These are phyloP conservation scores for Lucinisca nassula DNA, from an alignment of 2,888 invertebrate species.

Conservation along the genomic window DNA sequence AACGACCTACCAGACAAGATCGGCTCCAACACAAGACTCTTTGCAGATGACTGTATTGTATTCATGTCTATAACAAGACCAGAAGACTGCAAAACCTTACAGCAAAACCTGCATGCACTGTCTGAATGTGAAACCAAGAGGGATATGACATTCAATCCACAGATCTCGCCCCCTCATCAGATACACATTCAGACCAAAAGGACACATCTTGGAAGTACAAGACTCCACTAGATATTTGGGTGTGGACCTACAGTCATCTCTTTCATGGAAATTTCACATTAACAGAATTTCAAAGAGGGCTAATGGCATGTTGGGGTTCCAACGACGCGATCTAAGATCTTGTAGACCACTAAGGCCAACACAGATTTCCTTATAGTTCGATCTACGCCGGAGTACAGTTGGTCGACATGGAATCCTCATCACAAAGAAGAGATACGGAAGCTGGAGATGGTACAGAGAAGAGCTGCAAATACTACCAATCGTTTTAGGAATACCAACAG, in stretches of 20 bases:
- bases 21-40: too few relatives aligned
- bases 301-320: background rate
- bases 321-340: background rate
- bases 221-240: background rate
- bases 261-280: too few relatives aligned
- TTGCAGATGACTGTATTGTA: too few relatives aligned
- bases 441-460: constrained; percentile 17
- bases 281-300: background rate
- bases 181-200: background rate
- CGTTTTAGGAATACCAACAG: constrained; percentile 10
- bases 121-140: background rate
- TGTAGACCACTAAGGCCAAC: too few relatives aligned
- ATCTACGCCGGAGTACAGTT: too few relatives aligned
- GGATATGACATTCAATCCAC: background rate
- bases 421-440: background rate
- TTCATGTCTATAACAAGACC: too few relatives aligned
- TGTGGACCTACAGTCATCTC: background rate
- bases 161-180: background rate
- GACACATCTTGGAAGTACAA: background rate
- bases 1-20: too few relatives aligned
- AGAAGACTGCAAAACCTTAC: too few relatives aligned
- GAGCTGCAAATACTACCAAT: constrained; percentile 3
- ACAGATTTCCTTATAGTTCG: too few relatives aligned
- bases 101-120: too few relatives aligned
- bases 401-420: too few relatives aligned